Base-by-base conservation (phyloP, 2,888 invertebrate species). In the Leuctra nigra region DNA sequence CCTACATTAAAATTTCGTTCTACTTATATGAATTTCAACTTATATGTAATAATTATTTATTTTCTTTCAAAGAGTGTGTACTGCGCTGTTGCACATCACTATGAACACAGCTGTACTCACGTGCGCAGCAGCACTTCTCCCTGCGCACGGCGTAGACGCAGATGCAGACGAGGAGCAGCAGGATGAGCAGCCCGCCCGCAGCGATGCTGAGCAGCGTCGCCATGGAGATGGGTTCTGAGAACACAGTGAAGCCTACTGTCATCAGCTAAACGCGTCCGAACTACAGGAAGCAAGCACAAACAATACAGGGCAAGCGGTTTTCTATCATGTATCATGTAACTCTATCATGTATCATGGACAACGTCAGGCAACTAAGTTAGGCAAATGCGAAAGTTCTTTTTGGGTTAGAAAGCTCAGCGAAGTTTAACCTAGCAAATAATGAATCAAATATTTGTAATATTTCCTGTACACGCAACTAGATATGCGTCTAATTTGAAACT, bases 121-220 rank as follows among this genome's bases (percentile, higher is more conserved):
- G 75, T 67, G 79, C 77, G 67, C 80, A 80, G 67, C 81, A 81
- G 70, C 80, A 81, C 67, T 79, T 80, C 68, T 79, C 80, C 55
- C 78, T 73, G 61, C 77, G 74, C 57, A 79, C 73, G 56, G 78
- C 77, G 67, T 80, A 81, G 60, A 81, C 74, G 67, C 79, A 79
- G 55, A 75, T 73, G 56, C 78, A 77, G 57, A 81, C 72, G 59
- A 78, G 70, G 35, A 81, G 70, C 35, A 81, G 69, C 62, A 80
- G 75, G 55, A 75, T 74, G 18, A 79, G 75, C 62, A 80, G 69
- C 59, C 78, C 75, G 55, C 77, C 78, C 48, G 77, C 79, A 33
- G 78, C 79, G 35, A 80, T 72, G 60, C 78, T 78, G 61, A 80
- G 72, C 63, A 81, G 67, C 58, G 80, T 79, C 66, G 79, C 77